These are phyloP conservation scores for Phragmatobia fuliginosa DNA, from an alignment of 2,888 invertebrate species.

Conservation along the genomic window DNA sequence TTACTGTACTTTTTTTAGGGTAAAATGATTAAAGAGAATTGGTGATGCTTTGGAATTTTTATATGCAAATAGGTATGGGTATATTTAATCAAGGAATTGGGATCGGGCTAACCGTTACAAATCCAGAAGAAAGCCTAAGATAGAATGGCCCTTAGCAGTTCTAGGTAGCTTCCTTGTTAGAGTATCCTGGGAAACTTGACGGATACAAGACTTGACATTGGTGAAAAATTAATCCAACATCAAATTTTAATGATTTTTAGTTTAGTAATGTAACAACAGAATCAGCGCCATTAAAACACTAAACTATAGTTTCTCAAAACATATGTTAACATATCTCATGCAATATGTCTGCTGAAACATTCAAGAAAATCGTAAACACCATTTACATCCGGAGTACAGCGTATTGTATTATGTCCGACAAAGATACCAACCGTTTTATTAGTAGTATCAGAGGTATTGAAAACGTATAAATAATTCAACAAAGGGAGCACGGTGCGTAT, in stretches of 20 bases:
- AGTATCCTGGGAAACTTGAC: neutral
- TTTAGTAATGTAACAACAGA: too few species aligned
- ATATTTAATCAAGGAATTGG: neutral
- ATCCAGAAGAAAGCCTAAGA: too few species aligned
- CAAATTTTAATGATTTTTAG: too few species aligned
- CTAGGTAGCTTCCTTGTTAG: neutral
- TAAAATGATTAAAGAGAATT: neutral
- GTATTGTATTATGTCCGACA: conserved; percentile 46
- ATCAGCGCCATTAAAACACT: neutral
- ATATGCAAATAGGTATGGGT: neutral
- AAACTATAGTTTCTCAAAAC: conserved; percentile 3
- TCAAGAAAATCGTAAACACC: conserved; percentile 43
- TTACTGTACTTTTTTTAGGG: neutral
- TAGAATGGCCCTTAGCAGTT: too few species aligned
- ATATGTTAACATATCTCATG: neutral
- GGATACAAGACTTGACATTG: too few species aligned
- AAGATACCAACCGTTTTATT: conserved; percentile 62
- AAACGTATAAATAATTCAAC: conserved; percentile 64
- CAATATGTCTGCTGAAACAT: conserved; percentile 25
- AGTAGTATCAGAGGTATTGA: conserved; percentile 55
- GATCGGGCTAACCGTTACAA: neutral
- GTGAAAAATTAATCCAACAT: too few species aligned
- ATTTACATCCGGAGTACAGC: conserved; percentile 43
- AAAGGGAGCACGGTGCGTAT: conserved; percentile 53
- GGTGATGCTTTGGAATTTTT: neutral